phyloP scores from a whole-genome alignment of 1,140 invertebrate species.

The Theocolax elegans region DNA sequence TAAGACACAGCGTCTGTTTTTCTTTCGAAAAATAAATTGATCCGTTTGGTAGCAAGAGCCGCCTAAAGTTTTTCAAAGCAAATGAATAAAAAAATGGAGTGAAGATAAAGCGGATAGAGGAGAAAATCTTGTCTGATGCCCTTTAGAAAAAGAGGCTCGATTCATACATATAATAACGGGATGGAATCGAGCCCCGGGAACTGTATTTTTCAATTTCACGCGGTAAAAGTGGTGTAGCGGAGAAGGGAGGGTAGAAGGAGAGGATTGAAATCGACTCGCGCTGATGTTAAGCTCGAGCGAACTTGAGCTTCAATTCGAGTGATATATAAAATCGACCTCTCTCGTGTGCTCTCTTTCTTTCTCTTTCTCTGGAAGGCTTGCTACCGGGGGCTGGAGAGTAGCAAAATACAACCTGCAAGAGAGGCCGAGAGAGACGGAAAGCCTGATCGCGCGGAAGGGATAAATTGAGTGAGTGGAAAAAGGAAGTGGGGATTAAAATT shows the following conservation, averaged over 20 bases:
- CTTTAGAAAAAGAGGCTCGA: slow-evolving; percentile 15
- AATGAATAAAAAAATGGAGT: too few relatives aligned
- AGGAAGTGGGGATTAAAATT: slow-evolving; percentile 26
- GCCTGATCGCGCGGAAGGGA: not conserved
- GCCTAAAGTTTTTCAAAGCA: too few relatives aligned
- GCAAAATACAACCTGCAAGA: too few relatives aligned
- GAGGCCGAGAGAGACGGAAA: not conserved
- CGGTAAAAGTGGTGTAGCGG: not conserved
- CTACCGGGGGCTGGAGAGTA: not conserved
- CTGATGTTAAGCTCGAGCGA: slow-evolving; percentile 20
- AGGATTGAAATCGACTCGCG: slow-evolving; percentile 34
- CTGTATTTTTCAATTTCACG: slow-evolving; percentile 40
- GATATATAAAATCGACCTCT: slow-evolving; percentile 24
- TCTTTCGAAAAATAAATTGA: too few relatives aligned
- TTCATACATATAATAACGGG: slow-evolving; percentile 16
- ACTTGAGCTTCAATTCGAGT: slow-evolving; percentile 30
- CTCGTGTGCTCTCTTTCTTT: too few relatives aligned
- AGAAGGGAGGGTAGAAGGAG: slow-evolving; percentile 14
- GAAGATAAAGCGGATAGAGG: not conserved
- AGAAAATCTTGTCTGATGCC: not conserved
- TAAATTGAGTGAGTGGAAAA: slow-evolving; percentile 26
- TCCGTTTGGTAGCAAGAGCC: too few relatives aligned
- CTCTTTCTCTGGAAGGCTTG: not conserved
- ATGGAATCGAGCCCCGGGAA: slow-evolving; percentile 7
- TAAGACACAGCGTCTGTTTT: too few relatives aligned